Conservation (phyloP, 2,113 vertebrate genomes). For the Neopipo cinnamomea region DNA sequence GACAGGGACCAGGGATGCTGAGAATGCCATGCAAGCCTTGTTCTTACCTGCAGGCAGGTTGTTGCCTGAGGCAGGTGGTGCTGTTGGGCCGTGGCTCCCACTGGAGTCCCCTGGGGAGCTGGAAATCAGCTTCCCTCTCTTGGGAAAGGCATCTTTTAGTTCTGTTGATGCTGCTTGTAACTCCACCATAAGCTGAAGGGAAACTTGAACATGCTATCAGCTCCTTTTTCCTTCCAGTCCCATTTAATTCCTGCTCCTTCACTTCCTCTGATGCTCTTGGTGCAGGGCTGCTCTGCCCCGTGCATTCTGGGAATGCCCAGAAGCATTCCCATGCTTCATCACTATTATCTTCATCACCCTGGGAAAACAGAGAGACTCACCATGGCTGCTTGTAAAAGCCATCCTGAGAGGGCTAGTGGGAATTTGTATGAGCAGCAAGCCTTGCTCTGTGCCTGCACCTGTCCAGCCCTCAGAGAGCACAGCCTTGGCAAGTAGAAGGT, state of each 20-base stretch:
- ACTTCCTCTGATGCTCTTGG: not conserved
- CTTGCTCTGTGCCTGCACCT: not conserved
- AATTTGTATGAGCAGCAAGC: not conserved
- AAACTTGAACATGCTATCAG: not conserved
- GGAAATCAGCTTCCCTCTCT: not conserved
- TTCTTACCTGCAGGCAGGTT: not conserved
- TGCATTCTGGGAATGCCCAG: no score
- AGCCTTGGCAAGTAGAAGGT: fast-evolving
- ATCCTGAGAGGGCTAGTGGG: fast-evolving
- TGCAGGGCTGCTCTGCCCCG: not conserved
- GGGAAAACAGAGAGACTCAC: not conserved
- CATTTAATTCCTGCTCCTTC: not conserved
- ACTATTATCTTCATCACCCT: not conserved
- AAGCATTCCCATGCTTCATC: not conserved
- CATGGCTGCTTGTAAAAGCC: fast-evolving
- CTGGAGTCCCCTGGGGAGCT: not conserved
- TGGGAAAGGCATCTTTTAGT: not conserved
- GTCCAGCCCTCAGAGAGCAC: not conserved
- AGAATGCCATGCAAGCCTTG: not conserved
- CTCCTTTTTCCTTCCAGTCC: not conserved
- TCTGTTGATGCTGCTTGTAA: not conserved
- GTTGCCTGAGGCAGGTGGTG: not conserved
- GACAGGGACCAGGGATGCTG: not conserved
- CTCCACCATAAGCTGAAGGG: not conserved
- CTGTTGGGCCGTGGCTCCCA: not conserved